Evolutionary conservation across 2,113 vertebrate genomes (phyloP).

Genomic region (Hippoglossus stenolepis): DNA sequence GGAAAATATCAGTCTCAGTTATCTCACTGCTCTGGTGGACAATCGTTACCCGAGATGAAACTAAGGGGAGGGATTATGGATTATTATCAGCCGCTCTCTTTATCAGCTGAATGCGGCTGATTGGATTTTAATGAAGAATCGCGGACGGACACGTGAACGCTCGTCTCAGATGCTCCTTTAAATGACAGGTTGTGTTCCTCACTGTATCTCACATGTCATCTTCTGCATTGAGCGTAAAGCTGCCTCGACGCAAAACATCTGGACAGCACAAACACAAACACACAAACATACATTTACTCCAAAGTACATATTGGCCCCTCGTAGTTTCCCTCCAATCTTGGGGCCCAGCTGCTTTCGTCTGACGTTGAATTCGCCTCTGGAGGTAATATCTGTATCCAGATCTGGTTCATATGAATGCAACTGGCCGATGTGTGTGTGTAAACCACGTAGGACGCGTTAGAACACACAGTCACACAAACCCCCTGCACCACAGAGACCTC

Average conservation of each 20-base stretch:
- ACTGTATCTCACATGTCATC: neutral
- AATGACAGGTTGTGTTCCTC: slow-evolving; percentile 2
- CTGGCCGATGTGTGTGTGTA: too few species aligned
- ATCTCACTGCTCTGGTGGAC: slow-evolving; percentile 35
- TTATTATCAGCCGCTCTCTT: slow-evolving; percentile 27
- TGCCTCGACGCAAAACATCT: too few species aligned
- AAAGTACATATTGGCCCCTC: neutral
- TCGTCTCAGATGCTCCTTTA: slow-evolving; percentile 5
- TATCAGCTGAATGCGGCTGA: slow-evolving; percentile 51
- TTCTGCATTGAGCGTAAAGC: too few species aligned
- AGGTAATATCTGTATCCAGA: too few species aligned
- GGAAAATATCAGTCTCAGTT: slow-evolving; percentile 34
- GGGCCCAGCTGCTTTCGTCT: too few species aligned
- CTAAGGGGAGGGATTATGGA: slow-evolving; percentile 39
- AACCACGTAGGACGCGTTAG: too few species aligned
- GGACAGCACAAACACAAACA: neutral
- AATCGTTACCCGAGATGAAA: slow-evolving; percentile 39
- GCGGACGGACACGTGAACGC: slow-evolving; percentile 23
- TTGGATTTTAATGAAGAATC: slow-evolving; percentile 62
- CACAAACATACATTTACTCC: slow-evolving; percentile 1
- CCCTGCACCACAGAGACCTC: too few species aligned
- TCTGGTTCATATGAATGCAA: too few species aligned
- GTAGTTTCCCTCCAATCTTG: too few species aligned
- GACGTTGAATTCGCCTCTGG: too few species aligned
- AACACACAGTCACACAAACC: too few species aligned